phyloP scores from a whole-genome alignment of 2,797 vertebrate genomes.

The Malurus leucopterus region DNA sequence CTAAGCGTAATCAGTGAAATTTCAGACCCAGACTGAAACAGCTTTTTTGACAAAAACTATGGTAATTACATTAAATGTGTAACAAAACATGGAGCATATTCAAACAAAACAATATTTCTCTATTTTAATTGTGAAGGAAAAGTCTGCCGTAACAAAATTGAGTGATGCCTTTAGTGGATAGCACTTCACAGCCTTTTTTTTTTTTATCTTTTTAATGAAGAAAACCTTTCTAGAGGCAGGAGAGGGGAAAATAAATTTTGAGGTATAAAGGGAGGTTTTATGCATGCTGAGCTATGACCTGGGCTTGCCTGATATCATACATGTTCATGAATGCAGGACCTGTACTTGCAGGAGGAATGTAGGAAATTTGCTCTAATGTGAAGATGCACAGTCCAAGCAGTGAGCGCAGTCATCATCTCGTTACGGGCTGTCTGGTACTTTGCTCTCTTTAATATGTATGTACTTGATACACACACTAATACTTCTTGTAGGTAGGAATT shows the following conservation, averaged over 20 bases:
- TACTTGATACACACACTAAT: slow-evolving; percentile 1
- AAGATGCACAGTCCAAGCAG: neutral
- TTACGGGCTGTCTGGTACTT: slow-evolving; percentile 27
- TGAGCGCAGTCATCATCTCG: slow-evolving; percentile 32
- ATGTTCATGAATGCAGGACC: neutral
- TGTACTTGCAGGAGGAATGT: neutral
- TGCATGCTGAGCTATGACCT: slow-evolving; percentile 27
- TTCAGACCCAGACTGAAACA: slow-evolving; percentile 37
- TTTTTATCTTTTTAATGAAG: neutral
- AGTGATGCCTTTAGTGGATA: slow-evolving; percentile 7
- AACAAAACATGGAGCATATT: slow-evolving; percentile 30
- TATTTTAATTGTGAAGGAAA: slow-evolving; percentile 24
- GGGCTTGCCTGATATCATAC: slow-evolving; percentile 49
- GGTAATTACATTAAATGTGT: slow-evolving; percentile 26
- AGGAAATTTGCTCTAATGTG: neutral
- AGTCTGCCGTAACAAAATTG: neutral
- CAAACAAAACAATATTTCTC: slow-evolving; percentile 40
- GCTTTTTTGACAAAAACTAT: slow-evolving; percentile 55
- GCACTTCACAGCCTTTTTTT: neutral
- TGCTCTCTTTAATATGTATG: slow-evolving; percentile 16
- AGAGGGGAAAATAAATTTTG: slow-evolving; percentile 9
- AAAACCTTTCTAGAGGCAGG: neutral
- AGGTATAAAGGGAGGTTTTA: neutral
- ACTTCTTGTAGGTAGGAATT: slow-evolving; percentile 32
- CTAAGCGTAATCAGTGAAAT: slow-evolving; percentile 24